These are phyloP conservation scores for Panzeria rudis DNA, from an alignment of 2,888 invertebrate genomes.

Conservation along the genomic window DNA sequence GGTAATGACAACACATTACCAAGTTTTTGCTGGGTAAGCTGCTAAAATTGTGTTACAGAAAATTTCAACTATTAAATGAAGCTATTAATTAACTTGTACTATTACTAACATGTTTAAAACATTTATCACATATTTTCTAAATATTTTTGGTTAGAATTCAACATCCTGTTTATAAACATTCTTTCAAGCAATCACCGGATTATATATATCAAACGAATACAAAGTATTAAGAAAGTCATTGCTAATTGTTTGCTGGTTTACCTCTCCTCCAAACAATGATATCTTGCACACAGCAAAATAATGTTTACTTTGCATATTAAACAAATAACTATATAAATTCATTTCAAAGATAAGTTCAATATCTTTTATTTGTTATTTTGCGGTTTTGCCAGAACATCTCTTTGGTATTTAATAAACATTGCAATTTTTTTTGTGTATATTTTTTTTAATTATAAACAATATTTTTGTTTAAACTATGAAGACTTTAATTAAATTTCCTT, in stretches of 20 bases:
- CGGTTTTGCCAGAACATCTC: conserved; percentile 24
- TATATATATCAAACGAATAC: too few species aligned
- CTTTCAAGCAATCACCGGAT: too few species aligned
- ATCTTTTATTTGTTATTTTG: conserved; percentile 41
- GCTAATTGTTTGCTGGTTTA: conserved; percentile 1
- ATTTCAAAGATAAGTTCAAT: conserved; percentile 10
- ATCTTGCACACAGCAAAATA: background rate
- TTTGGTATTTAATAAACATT: conserved; percentile 9
- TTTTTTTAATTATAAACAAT: conserved; percentile 24
- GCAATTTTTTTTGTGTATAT: background rate
- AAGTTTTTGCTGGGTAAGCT: too few species aligned
- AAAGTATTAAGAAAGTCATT: background rate
- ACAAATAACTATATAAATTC: conserved; percentile 32
- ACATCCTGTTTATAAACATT: too few species aligned
- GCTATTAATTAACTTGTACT: too few species aligned
- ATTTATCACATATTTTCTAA: too few species aligned
- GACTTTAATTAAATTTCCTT: background rate
- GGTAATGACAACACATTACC: too few species aligned
- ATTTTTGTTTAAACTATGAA: background rate
- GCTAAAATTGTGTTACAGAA: too few species aligned
- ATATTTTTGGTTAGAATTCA: too few species aligned
- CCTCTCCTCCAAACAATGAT: background rate
- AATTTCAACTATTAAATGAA: too few species aligned
- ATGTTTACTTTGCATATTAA: conserved; percentile 22
- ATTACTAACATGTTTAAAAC: too few species aligned